Conservation (phyloP, 2,113 vertebrate species). For the Nycticryphes semicollaris region DNA sequence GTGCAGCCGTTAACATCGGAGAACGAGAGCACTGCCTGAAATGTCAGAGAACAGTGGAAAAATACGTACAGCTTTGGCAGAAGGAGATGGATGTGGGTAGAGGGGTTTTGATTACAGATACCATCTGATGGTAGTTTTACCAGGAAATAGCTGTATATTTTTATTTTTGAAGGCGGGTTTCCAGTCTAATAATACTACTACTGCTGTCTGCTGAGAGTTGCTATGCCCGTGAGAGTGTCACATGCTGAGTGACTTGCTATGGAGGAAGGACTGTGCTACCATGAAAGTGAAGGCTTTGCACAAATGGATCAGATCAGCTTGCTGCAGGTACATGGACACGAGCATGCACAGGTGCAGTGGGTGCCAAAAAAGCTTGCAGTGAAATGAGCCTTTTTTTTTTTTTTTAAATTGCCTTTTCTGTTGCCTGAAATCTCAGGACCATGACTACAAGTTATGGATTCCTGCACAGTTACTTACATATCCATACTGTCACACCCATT, state of each 20-base stretch:
- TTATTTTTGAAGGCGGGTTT: not conserved
- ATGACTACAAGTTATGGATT: not conserved
- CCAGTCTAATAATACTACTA: not conserved
- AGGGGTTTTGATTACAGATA: not conserved
- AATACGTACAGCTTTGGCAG: not conserved
- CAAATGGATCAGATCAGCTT: accelerated
- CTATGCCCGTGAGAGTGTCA: not conserved
- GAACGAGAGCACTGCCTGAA: not conserved
- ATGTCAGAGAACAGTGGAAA: not conserved
- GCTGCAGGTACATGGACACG: accelerated
- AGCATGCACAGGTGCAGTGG: accelerated
- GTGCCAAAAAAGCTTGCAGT: not conserved
- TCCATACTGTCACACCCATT: not conserved
- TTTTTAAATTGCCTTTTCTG: not conserved
- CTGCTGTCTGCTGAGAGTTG: not conserved
- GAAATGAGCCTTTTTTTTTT: not conserved
- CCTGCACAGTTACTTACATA: not conserved
- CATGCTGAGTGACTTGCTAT: not conserved
- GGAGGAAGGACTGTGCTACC: not conserved
- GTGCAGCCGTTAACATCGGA: not conserved
- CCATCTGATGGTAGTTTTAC: not conserved
- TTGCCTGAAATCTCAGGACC: not conserved
- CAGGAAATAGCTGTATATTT: not conserved
- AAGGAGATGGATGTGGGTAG: not conserved
- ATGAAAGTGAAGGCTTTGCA: not conserved